Conservation (phyloP, 2,888 invertebrate genomes). For the Andrena marginata region DNA sequence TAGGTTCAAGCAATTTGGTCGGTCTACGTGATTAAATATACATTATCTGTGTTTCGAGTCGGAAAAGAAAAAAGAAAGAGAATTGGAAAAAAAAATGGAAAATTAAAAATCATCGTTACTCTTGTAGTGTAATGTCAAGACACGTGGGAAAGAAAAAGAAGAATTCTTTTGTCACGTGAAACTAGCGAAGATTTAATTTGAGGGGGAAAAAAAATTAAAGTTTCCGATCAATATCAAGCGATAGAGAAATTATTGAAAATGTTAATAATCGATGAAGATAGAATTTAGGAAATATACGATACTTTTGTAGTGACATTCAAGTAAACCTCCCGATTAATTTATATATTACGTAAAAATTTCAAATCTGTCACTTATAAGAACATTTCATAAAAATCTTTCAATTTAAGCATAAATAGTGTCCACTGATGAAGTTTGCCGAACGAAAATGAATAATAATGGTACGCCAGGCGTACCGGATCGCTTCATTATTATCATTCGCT, state of each 20-base stretch:
- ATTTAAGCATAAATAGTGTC: conserved; percentile 48
- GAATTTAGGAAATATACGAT: conserved; percentile 17
- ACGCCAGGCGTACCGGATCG: conserved; percentile 16
- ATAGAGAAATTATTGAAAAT: neutral
- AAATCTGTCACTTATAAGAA: conserved; percentile 41
- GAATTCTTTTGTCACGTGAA: conserved; percentile 10
- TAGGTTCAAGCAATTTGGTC: conserved; percentile 50
- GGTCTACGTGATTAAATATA: conserved; percentile 50
- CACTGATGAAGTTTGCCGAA: conserved; percentile 14
- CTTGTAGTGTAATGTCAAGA: conserved; percentile 21
- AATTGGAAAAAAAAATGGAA: conserved; percentile 20
- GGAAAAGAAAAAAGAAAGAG: conserved; percentile 19
- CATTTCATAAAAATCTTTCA: conserved; percentile 41
- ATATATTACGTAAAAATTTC: conserved; percentile 33
- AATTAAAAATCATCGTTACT: conserved; percentile 49
- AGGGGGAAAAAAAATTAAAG: neutral
- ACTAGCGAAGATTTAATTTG: conserved; percentile 10
- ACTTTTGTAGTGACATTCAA: conserved; percentile 2
- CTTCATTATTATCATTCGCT: conserved; percentile 30
- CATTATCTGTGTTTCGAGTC: conserved; percentile 7
- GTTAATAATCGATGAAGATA: neutral
- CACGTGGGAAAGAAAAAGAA: neutral
- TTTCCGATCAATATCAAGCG: neutral
- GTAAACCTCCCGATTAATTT: conserved; percentile 17
- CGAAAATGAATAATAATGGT: conserved; percentile 19